phyloP scores from a whole-genome alignment of 1,140 invertebrate genomes.

The Lasioglossum albipes region DNA sequence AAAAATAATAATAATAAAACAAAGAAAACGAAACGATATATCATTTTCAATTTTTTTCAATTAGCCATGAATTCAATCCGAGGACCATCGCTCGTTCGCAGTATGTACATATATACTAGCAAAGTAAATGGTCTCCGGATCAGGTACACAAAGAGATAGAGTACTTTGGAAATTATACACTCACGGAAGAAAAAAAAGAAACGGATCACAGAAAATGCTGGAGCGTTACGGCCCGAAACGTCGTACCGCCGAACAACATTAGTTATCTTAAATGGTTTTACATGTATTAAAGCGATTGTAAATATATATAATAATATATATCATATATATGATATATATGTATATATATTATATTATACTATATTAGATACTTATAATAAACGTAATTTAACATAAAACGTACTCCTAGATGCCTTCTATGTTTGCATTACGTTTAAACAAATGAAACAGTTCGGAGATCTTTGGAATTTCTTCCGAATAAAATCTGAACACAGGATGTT shows the following conservation, averaged over 20 bases:
- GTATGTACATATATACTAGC: constrained; percentile 29
- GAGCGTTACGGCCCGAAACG: constrained; percentile 51
- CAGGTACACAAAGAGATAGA: constrained; percentile 41
- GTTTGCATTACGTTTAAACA: not conserved
- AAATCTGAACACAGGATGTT: too few species aligned
- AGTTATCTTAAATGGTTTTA: constrained; percentile 68
- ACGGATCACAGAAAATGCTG: constrained; percentile 47
- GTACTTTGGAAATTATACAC: constrained; percentile 32
- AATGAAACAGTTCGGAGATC: not conserved
- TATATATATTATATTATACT: constrained; percentile 15
- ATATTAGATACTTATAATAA: constrained; percentile 74
- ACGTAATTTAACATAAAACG: constrained; percentile 70
- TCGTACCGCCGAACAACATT: constrained; percentile 53
- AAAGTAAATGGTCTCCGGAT: constrained; percentile 50
- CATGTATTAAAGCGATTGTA: constrained; percentile 72
- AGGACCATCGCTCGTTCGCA: constrained; percentile 48
- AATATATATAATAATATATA: constrained; percentile 59
- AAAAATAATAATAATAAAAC: not conserved
- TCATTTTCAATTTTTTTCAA: constrained; percentile 36
- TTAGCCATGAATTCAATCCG: constrained; percentile 44
- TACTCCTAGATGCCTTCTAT: not conserved
- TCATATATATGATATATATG: not conserved
- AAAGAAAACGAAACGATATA: not conserved
- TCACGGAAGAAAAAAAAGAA: not conserved
- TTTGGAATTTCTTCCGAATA: not conserved